Evolutionary conservation across 2,113 vertebrate genomes (phyloP).

Genomic region (Sclerurus mexicanus): DNA sequence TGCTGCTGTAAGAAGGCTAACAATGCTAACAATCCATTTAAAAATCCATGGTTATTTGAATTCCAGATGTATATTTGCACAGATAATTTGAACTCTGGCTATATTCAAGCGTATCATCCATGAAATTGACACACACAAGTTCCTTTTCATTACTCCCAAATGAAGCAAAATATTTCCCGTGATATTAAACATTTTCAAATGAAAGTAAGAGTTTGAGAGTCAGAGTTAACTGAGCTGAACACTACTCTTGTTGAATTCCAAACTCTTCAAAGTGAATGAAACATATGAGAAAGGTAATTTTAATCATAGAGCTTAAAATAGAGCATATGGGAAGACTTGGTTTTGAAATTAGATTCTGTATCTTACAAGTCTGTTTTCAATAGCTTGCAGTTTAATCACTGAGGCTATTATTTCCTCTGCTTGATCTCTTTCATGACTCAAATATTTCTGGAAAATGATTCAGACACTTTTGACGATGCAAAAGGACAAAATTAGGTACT

Average conservation of each 20-base stretch:
- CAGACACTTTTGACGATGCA: background rate
- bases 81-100: conserved; percentile 4
- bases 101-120: background rate
- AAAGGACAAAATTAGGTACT: background rate
- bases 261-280: background rate
- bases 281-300: background rate
- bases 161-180: background rate
- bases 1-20: background rate
- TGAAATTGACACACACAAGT: background rate
- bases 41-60: background rate
- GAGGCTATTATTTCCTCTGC: background rate
- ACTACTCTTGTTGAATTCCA: background rate
- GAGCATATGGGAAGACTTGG: background rate
- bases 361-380: background rate
- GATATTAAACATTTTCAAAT: background rate
- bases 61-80: background rate
- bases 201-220: background rate
- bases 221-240: background rate
- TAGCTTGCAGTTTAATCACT: background rate
- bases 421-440: background rate
- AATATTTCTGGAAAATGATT: background rate
- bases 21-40: background rate
- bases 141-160: background rate
- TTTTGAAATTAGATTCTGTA: background rate
- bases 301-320: conserved; percentile 17